Percentiles rank a stretch among this genome's conserved stretches.
Conservation (phyloP, 92 coral and sea anemone species). For the Chrysogorgia sp. region DNA sequence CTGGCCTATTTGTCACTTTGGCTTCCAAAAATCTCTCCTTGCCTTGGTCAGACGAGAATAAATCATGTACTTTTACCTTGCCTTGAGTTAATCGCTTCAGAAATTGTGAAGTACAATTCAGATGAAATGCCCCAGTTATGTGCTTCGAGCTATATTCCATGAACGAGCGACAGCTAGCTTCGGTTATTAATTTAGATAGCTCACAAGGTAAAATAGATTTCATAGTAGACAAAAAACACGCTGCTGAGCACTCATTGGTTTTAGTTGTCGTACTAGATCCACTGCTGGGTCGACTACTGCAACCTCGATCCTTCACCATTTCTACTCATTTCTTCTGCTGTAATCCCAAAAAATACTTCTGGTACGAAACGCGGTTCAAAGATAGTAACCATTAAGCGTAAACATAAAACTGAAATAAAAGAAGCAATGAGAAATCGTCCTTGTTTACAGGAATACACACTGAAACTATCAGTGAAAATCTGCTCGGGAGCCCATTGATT, state of each 20-base stretch:
- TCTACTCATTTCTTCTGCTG: conserved; percentile 20
- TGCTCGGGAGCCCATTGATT: background rate
- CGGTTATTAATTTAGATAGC: conserved; percentile 31
- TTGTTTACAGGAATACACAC: conserved; percentile 30
- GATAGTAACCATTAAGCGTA: conserved; percentile 40
- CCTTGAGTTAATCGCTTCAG: conserved; percentile 88
- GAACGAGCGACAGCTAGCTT: conserved; percentile 72
- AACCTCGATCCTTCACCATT: conserved; percentile 6
- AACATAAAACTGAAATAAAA: background rate
- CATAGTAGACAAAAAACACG: conserved; percentile 29
- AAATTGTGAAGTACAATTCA: conserved; percentile 84
- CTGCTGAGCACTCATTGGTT: conserved; percentile 9
- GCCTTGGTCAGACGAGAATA: conserved; percentile 90
- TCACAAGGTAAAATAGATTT: conserved; percentile 45
- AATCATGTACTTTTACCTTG: conserved; percentile 91
- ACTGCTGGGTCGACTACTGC: conserved; percentile 19
- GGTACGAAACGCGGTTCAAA: conserved; percentile 21
- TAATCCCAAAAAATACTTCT: background rate
- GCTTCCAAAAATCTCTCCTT: conserved; percentile 82
- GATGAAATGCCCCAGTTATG: conserved; percentile 96
- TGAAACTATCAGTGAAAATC: background rate
- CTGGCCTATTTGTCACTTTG: conserved; percentile 64
- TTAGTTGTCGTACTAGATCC: conserved; percentile 8
- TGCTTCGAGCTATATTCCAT: conserved; percentile 85
- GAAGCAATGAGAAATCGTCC: background rate